Evolutionary conservation across 2,797 vertebrate species (phyloP).

Genomic region (Tangara arthus): DNA sequence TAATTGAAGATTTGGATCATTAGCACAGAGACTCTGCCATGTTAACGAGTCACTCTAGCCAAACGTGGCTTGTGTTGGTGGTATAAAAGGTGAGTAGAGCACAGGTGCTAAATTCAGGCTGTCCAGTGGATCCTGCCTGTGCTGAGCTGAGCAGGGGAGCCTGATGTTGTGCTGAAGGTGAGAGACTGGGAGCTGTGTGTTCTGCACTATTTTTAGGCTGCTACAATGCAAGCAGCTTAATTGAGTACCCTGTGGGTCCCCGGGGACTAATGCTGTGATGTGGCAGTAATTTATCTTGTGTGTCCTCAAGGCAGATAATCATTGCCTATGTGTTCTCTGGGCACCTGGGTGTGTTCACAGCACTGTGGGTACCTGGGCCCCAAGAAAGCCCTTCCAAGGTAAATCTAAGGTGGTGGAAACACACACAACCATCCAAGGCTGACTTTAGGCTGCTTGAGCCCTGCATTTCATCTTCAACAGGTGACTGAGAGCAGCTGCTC

Average conservation of each 20-base stretch:
- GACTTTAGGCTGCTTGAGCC: not conserved
- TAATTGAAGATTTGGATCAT: not conserved
- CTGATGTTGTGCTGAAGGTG: not conserved
- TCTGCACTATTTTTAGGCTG: not conserved
- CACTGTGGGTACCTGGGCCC: not conserved
- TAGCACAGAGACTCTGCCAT: not conserved
- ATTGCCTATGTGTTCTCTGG: not conserved
- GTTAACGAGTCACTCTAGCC: not conserved
- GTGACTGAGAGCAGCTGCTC: not conserved
- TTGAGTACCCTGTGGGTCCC: not conserved
- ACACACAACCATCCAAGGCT: not conserved
- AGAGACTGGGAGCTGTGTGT: not conserved
- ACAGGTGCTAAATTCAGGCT: not conserved
- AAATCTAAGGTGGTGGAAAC: too few species aligned
- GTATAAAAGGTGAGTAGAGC: not conserved
- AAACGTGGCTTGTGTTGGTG: not conserved
- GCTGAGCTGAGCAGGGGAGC: not conserved
- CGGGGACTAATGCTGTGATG: not conserved
- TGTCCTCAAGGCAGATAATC: not conserved
- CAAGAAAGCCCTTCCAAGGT: not conserved
- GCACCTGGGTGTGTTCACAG: not conserved
- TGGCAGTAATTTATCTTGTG: not conserved
- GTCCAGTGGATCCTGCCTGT: not conserved
- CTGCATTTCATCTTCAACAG: not conserved
- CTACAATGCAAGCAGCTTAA: not conserved